Percentiles rank a stretch among this genome's conserved stretches.
Evolutionary conservation across 2,113 vertebrate species (phyloP).

Genomic region (Centropristis striata): DNA sequence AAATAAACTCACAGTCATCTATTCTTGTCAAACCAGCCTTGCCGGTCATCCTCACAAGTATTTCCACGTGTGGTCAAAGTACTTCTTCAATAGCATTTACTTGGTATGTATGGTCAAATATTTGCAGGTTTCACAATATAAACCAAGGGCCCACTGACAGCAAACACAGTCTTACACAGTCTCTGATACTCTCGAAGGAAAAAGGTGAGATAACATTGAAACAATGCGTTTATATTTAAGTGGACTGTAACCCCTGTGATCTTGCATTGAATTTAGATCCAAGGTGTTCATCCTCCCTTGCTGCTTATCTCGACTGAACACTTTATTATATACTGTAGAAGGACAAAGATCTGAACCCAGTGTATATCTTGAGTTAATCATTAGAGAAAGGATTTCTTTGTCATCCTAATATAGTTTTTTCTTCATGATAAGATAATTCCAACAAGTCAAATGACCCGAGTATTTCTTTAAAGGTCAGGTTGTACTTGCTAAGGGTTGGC

Average conservation of each 20-base stretch:
- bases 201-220: slow-evolving; percentile 15
- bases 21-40: neutral
- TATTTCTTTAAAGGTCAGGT: slow-evolving; percentile 2
- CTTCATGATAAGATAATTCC: slow-evolving; percentile 9
- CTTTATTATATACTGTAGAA: neutral
- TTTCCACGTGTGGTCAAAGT: slow-evolving; percentile 20
- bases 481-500: slow-evolving; percentile 12
- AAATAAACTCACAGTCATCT: neutral
- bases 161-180: neutral
- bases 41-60: neutral
- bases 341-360: neutral
- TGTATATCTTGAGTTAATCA: neutral
- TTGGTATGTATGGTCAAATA: slow-evolving; percentile 22
- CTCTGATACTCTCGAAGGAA: neutral
- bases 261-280: neutral
- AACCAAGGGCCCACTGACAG: slow-evolving; percentile 1
- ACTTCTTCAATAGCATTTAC: slow-evolving; percentile 13
- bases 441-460: neutral
- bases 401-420: neutral
- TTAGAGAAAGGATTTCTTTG: neutral
- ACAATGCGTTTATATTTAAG: neutral
- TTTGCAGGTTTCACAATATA: slow-evolving; percentile 43
- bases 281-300: neutral
- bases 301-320: neutral
- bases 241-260: slow-evolving; percentile 19